A percentile compares a stretch with the other conserved stretches of the same genome.
Conservation (phyloP, 2,797 vertebrate species). For the Bradypodion pumilum region DNA sequence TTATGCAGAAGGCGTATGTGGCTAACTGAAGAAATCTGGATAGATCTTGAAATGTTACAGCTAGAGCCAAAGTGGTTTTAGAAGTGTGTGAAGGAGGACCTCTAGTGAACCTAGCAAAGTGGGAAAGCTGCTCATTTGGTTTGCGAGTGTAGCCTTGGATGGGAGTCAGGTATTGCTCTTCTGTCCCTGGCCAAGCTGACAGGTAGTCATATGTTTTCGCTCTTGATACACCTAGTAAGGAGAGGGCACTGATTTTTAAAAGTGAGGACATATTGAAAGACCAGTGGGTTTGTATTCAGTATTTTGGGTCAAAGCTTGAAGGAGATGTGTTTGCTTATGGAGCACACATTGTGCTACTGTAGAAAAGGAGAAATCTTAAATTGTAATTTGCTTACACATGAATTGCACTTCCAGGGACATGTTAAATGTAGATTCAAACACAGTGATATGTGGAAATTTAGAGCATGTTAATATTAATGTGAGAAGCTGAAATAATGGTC, state of each 20-base stretch:
- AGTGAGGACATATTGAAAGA: no score
- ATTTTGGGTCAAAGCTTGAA: no score
- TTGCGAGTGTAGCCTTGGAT: background rate
- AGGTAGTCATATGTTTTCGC: no score
- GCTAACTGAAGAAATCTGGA: background rate
- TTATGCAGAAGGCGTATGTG: background rate
- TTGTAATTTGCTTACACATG: background rate
- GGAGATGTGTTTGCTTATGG: background rate
- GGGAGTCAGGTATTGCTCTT: background rate
- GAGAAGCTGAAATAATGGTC: background rate
- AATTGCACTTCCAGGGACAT: background rate
- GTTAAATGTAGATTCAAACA: background rate
- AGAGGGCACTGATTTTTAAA: no score
- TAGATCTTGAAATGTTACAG: background rate
- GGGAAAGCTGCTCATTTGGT: background rate
- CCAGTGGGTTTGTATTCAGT: no score
- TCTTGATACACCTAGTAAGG: no score
- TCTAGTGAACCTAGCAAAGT: no score
- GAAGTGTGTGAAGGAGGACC: no score
- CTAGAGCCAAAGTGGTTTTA: background rate
- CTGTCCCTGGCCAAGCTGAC: background rate
- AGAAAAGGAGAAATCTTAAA: no score
- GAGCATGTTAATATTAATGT: no score
- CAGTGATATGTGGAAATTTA: background rate
- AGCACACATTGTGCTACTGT: background rate